phyloP scores from a whole-genome alignment of 2,113 vertebrate species.

The Trogon melanurus region DNA sequence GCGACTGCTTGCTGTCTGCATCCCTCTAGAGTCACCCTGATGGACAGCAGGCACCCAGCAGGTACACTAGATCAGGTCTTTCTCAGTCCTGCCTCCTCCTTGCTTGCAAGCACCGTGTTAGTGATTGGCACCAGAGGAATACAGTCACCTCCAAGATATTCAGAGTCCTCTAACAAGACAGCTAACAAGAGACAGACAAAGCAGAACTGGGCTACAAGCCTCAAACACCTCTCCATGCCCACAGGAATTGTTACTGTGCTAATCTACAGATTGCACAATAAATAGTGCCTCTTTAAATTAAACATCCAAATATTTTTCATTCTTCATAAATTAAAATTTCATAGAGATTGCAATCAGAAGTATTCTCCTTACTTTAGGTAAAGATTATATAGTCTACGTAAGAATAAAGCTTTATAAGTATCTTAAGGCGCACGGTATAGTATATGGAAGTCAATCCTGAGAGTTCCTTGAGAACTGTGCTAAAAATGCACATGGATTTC shows the following conservation, averaged over 20 bases:
- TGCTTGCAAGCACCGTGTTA: background rate
- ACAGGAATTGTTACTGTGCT: background rate
- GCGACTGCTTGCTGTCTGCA: background rate
- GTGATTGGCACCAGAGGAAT: background rate
- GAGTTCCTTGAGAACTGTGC: conserved; percentile 28
- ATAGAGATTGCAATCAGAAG: background rate
- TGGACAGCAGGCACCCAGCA: background rate
- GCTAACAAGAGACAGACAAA: background rate
- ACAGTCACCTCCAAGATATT: background rate
- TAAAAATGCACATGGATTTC: conserved; percentile 3
- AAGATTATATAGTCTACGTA: conserved; percentile 39
- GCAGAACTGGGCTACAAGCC: background rate
- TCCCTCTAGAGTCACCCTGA: background rate
- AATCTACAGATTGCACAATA: background rate
- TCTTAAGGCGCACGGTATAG: background rate
- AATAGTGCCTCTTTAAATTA: conserved; percentile 64
- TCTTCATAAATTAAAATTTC: background rate
- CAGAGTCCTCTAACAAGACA: background rate
- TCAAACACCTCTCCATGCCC: background rate
- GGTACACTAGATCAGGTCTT: background rate
- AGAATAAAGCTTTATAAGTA: conserved; percentile 45
- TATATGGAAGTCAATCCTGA: conserved; percentile 4
- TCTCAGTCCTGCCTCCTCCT: background rate
- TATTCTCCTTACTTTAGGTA: background rate
- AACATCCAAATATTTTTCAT: background rate